These are phyloP conservation scores for Pygocentrus nattereri DNA, from an alignment of 2,797 vertebrate species.

Conservation along the genomic window DNA sequence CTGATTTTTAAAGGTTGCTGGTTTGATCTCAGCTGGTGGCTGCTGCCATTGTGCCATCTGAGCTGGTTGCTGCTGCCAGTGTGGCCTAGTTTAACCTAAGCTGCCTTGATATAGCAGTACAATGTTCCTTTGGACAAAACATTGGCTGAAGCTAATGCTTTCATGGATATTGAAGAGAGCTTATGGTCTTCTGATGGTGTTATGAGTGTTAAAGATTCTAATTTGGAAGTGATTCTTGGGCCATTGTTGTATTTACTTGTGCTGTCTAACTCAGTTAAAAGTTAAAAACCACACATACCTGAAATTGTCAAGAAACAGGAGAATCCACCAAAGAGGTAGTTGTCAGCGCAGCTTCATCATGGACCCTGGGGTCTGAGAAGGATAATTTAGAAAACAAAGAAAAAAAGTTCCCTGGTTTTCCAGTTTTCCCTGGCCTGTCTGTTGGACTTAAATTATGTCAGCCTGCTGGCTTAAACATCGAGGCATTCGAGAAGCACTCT, in stretches of 20 bases:
- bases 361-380: background rate
- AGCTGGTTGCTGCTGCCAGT: background rate
- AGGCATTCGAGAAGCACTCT: background rate
- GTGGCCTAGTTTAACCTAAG: background rate
- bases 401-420: too few relatives aligned
- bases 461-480: background rate
- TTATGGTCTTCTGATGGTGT: background rate
- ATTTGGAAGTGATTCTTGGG: background rate
- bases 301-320: background rate
- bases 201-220: background rate
- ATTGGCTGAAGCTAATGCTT: background rate
- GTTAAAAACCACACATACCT: background rate
- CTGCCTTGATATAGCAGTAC: background rate
- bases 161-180: background rate
- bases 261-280: background rate
- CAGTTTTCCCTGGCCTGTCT: background rate
- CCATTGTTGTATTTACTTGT: background rate
- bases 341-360: conserved; percentile 1
- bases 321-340: background rate
- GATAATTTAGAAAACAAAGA: background rate
- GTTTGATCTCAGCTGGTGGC: conserved; percentile 7
- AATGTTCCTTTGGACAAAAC: background rate
- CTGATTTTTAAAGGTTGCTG: background rate
- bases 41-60: conserved; percentile 5
- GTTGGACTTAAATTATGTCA: background rate